Evolutionary conservation across 2,888 invertebrate genomes (phyloP).

Genomic region (Phyllotreta cruciferae): DNA sequence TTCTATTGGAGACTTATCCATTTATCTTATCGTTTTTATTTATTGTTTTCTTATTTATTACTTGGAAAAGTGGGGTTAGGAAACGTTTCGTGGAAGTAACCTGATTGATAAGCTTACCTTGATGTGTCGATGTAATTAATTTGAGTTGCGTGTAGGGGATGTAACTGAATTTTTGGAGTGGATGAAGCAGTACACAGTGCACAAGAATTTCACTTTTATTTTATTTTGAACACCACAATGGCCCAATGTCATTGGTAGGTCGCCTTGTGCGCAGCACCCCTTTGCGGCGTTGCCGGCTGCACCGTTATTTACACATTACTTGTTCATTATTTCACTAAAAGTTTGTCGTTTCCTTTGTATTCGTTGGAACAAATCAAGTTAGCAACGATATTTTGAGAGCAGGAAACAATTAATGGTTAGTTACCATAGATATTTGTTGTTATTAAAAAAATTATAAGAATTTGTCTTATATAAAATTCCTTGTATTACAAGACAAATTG

Average conservation of each 20-base stretch:
- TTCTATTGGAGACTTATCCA: neutral
- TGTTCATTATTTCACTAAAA: neutral
- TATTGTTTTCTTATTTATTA: neutral
- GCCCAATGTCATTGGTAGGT: conserved; percentile 43
- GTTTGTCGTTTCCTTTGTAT: neutral
- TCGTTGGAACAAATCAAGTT: neutral
- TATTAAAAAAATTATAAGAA: no score
- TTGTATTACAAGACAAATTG: no score
- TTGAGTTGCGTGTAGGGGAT: neutral
- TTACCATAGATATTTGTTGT: no score
- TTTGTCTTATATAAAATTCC: no score
- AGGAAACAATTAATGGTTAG: no score
- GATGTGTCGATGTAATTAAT: neutral
- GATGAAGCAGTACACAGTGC: no score
- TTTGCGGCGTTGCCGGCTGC: conserved; percentile 7
- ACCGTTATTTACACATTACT: no score
- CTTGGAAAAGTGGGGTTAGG: conserved; percentile 3
- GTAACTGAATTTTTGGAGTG: no score
- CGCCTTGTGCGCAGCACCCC: conserved; percentile 31
- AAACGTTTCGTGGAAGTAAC: neutral
- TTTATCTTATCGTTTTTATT: conserved; percentile 9
- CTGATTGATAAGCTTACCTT: conserved; percentile 7
- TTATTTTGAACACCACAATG: conserved; percentile 42
- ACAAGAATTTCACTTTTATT: conserved; percentile 22
- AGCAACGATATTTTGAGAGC: no score